Base-by-base conservation (phyloP, 2,888 invertebrate species). In the Toxonevra muliebris region DNA sequence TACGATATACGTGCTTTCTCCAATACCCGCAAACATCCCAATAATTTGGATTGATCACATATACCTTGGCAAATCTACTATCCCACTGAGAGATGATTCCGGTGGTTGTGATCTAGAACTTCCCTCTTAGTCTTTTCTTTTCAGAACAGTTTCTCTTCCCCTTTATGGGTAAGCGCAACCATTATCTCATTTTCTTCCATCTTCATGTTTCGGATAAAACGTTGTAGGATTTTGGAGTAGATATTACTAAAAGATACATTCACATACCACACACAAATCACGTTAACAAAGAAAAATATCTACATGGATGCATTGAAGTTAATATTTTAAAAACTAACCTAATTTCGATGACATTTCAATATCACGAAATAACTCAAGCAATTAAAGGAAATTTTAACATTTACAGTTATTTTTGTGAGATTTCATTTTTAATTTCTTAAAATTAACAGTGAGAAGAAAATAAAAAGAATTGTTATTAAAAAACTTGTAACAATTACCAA, bases 401-500 rank as follows among this genome's bases (percentile, higher is more conserved):
- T 13, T 15, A 48, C 48, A 13, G 48, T 48, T 48, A 48, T 48
- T 13, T n/a, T 15, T 10, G 11, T 15, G 15, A 48, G 48, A 48
- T 48, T 48, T 48, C 5, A 13, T n/a, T 48, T 48, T 48, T 48
- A 48, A 48, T 48, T 48, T 15, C 48, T 15, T 48, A 5, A 13
- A 48, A 48, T 48, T 48, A 15, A 48, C 48, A 15, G 11, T 10
- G n/a, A 48, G 48, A 48, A 48, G 30, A 30, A 2, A 30, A 30
- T 30, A 30, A 53, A 53, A 53, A 4, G 15, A 17, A n/a, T 17
- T 53, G 7, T 8, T 15, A 48, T 15, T 17, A 15, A 12, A 19
- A 53, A 53, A 12, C 19, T 57, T 57, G 57, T 57, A 40, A 41
- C 41, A 57, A 57, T 57, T 57, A 57, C 57, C 41, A 40, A 57